phyloP scores from a whole-genome alignment of 2,113 vertebrate genomes.

The Opisthocomus hoazin region DNA sequence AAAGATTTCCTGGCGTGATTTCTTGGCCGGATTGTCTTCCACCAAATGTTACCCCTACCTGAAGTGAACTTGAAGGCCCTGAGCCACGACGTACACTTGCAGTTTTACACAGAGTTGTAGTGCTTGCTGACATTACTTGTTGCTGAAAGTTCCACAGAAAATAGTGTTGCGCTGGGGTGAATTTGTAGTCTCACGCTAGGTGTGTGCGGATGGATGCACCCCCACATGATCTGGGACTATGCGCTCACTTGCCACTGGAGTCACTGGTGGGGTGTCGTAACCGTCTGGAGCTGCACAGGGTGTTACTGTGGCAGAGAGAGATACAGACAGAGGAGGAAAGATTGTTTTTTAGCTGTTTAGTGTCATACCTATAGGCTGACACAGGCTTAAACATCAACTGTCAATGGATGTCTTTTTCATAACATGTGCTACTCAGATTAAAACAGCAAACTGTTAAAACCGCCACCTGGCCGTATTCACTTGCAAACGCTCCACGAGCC shows the following conservation, averaged over 20 bases:
- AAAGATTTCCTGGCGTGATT: background rate
- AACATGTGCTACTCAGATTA: background rate
- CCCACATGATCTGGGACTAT: background rate
- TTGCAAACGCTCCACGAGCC: background rate
- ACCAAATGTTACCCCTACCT: background rate
- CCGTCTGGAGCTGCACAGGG: background rate
- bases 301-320: background rate
- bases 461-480: background rate
- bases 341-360: background rate
- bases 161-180: background rate
- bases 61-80: background rate
- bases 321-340: background rate
- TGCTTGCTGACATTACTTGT: background rate
- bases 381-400: background rate
- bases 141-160: background rate
- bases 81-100: background rate
- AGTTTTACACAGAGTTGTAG: background rate
- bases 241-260: background rate
- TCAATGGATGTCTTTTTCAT: background rate
- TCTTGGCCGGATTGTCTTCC: background rate
- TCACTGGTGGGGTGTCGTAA: background rate
- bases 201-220: background rate
- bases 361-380: background rate
- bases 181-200: rapidly evolving
- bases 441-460: background rate